A percentile compares a stretch with the other conserved stretches of the same genome.
These are phyloP conservation scores for Trachops cirrhosus DNA, from an alignment of 2,797 vertebrate genomes.

Conservation along the genomic window DNA sequence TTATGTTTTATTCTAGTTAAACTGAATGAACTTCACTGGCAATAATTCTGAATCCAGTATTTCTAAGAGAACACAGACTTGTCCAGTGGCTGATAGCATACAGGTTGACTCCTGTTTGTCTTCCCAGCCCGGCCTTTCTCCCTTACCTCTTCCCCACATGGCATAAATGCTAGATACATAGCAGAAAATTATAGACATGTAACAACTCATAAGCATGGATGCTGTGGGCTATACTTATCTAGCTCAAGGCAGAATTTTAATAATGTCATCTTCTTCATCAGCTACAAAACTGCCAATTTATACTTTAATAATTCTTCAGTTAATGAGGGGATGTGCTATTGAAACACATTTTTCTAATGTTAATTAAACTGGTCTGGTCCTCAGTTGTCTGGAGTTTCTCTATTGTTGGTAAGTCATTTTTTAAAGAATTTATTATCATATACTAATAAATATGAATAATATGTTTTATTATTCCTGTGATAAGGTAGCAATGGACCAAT, in stretches of 20 bases:
- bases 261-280: slow-evolving; percentile 17
- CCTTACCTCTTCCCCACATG: neutral
- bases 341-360: slow-evolving; percentile 3
- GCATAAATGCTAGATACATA: neutral
- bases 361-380: neutral
- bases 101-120: neutral
- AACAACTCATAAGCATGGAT: neutral
- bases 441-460: slow-evolving; percentile 31
- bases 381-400: slow-evolving; percentile 13
- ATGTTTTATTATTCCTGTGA: neutral
- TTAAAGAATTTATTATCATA: slow-evolving; percentile 34
- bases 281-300: slow-evolving; percentile 6
- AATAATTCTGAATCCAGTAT: slow-evolving; percentile 58
- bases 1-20: slow-evolving; percentile 65
- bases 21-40: slow-evolving; percentile 58
- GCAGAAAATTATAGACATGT: slow-evolving; percentile 25
- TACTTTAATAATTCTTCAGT: slow-evolving; percentile 44
- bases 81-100: neutral
- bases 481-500: neutral
- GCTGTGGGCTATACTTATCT: neutral
- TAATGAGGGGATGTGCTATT: slow-evolving; percentile 29
- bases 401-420: slow-evolving; percentile 41
- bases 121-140: neutral
- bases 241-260: slow-evolving; percentile 15
- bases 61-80: slow-evolving; percentile 45